Evolutionary conservation across 64 coral and sea anemone genomes (phyloP).

Genomic region (Porites australiensis): DNA sequence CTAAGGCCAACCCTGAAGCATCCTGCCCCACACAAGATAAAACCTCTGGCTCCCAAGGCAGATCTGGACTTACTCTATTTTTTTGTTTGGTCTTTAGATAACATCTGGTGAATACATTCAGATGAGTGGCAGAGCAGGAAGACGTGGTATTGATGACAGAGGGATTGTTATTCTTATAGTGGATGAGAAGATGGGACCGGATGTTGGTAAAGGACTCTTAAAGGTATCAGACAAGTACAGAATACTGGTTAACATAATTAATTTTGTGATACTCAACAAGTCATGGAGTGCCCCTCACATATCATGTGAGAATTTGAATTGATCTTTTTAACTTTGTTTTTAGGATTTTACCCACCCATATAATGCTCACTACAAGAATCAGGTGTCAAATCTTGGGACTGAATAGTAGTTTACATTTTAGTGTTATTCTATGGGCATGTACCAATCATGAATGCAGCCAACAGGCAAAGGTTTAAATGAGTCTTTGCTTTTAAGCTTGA

Average conservation of each 20-base stretch:
- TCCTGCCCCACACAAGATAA: too few species aligned
- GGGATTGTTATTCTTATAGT: slow-evolving; percentile 99
- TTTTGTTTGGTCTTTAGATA: slow-evolving; percentile 55
- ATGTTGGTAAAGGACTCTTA: slow-evolving; percentile 93
- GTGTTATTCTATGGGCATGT: too few species aligned
- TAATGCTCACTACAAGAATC: too few species aligned
- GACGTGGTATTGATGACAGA: slow-evolving; percentile 96
- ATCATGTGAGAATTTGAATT: not conserved
- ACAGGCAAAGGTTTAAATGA: too few species aligned
- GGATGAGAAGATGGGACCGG: slow-evolving; percentile 99
- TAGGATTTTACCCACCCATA: not conserved
- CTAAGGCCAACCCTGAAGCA: too few species aligned
- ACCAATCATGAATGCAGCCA: too few species aligned
- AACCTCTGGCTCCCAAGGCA: not conserved
- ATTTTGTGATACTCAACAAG: too few species aligned
- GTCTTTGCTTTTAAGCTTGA: too few species aligned
- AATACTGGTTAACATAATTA: not conserved
- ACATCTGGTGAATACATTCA: slow-evolving; percentile 99
- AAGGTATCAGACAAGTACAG: slow-evolving; percentile 36
- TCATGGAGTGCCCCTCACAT: too few species aligned
- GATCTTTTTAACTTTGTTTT: not conserved
- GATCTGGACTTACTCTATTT: not conserved
- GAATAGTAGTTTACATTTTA: too few species aligned
- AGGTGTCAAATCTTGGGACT: too few species aligned
- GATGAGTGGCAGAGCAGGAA: slow-evolving; percentile 96